A percentile compares a stretch with the other conserved stretches of the same genome.
These are phyloP conservation scores for Clivina fossor DNA, from an alignment of 2,888 invertebrate species.

Conservation along the genomic window DNA sequence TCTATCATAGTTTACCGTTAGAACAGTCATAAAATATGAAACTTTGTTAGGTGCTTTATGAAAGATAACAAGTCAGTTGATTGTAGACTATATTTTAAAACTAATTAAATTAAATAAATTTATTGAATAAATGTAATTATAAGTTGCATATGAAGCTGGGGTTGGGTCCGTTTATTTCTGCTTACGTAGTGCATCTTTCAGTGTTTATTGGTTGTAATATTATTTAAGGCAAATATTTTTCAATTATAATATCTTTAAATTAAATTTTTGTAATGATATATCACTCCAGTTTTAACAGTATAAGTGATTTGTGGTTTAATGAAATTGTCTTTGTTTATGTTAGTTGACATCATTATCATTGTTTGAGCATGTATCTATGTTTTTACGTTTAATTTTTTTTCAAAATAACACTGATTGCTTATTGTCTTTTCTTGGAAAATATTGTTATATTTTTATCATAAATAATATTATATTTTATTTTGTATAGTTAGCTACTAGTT, in stretches of 20 bases:
- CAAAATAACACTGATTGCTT: no score
- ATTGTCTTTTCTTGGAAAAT: slow-evolving; percentile 13
- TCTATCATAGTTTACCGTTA: slow-evolving; percentile 47
- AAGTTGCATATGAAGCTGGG: slow-evolving; percentile 42
- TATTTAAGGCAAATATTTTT: background rate
- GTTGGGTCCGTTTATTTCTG: slow-evolving; percentile 45
- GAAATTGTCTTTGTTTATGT: slow-evolving; percentile 28
- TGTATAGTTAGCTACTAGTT: no score
- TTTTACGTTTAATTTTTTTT: slow-evolving; percentile 8
- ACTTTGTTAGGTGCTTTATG: no score
- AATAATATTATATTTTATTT: slow-evolving; percentile 11
- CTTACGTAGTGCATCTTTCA: slow-evolving; percentile 45
- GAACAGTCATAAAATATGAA: slow-evolving; percentile 12
- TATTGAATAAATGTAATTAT: no score
- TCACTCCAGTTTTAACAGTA: no score
- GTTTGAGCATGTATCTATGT: slow-evolving; percentile 22
- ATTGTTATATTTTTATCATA: slow-evolving; percentile 20
- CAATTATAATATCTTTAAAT: no score
- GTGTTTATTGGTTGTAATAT: slow-evolving; percentile 35
- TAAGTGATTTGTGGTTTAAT: slow-evolving; percentile 4
- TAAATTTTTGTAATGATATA: no score
- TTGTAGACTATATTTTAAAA: no score
- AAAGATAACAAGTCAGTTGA: no score
- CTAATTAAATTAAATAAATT: no score
- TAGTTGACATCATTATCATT: slow-evolving; percentile 34